A percentile compares a stretch with the other conserved stretches of the same genome.
Evolutionary conservation across 2,797 vertebrate genomes (phyloP).

Genomic region (Micrastur ruficollis): DNA sequence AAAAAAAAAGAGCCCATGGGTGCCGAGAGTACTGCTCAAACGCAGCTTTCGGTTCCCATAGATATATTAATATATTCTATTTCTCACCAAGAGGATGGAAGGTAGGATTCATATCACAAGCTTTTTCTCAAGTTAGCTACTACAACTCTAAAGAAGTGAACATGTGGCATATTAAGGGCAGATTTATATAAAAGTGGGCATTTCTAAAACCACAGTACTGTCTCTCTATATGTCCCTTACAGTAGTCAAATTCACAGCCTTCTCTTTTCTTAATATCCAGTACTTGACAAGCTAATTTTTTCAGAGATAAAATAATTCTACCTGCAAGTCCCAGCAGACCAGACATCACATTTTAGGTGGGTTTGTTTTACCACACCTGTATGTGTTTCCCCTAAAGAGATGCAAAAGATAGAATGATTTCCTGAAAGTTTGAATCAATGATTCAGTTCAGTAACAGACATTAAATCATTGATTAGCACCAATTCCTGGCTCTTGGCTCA

Average conservation of each 20-base stretch:
- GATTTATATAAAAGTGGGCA: neutral
- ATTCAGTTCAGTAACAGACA: neutral
- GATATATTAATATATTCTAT: neutral
- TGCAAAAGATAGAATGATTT: neutral
- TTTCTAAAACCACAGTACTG: neutral
- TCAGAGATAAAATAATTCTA: neutral
- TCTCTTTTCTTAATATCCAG: neutral
- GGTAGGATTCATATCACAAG: neutral
- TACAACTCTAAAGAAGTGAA: neutral
- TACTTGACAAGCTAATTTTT: neutral
- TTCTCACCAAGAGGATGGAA: neutral
- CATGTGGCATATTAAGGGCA: neutral
- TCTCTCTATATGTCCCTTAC: fast-evolving
- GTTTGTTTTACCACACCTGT: neutral
- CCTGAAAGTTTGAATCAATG: neutral
- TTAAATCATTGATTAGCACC: neutral
- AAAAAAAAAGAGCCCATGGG: neutral
- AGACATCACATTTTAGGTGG: neutral
- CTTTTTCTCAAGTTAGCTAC: neutral
- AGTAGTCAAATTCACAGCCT: neutral
- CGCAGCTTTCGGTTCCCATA: neutral
- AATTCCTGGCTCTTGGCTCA: neutral
- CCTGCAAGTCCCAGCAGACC: neutral
- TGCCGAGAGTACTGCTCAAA: neutral
- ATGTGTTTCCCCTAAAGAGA: neutral